These are phyloP conservation scores for Tanypteryx hageni DNA, from an alignment of 2,888 invertebrate genomes.

Conservation along the genomic window DNA sequence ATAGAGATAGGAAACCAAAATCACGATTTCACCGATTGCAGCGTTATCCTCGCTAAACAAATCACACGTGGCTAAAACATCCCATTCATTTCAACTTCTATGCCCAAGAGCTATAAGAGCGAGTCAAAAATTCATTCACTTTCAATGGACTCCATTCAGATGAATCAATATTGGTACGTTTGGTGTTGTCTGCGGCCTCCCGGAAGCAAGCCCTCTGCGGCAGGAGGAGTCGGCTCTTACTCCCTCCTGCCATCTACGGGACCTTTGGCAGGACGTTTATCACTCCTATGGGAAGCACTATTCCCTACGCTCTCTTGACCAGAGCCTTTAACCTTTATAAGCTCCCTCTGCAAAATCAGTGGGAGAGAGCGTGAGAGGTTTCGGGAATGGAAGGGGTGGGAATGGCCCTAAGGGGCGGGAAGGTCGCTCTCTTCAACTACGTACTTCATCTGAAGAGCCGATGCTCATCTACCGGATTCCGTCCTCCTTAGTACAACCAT, in stretches of 20 bases:
- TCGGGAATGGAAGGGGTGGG: background rate
- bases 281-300: slow-evolving; percentile 52
- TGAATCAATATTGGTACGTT: slow-evolving; percentile 26
- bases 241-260: background rate
- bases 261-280: slow-evolving; percentile 42
- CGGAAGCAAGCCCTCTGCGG: background rate
- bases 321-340: slow-evolving; percentile 53
- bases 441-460: slow-evolving; percentile 32
- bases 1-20: background rate
- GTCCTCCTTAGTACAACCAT: slow-evolving; percentile 26
- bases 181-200: background rate
- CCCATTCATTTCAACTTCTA: background rate
- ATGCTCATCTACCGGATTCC: background rate
- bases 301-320: slow-evolving; percentile 36
- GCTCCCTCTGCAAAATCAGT: background rate
- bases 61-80: background rate
- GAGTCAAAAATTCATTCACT: slow-evolving; percentile 20
- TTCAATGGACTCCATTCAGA: background rate
- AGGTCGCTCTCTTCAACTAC: background rate
- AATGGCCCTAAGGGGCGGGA: background rate
- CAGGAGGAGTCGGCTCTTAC: background rate
- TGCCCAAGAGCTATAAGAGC: background rate
- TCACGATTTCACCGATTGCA: background rate
- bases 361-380: slow-evolving; percentile 1
- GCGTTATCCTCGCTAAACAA: background rate